phyloP scores from a whole-genome alignment of 2,888 invertebrate species.

The Tipula unca region DNA sequence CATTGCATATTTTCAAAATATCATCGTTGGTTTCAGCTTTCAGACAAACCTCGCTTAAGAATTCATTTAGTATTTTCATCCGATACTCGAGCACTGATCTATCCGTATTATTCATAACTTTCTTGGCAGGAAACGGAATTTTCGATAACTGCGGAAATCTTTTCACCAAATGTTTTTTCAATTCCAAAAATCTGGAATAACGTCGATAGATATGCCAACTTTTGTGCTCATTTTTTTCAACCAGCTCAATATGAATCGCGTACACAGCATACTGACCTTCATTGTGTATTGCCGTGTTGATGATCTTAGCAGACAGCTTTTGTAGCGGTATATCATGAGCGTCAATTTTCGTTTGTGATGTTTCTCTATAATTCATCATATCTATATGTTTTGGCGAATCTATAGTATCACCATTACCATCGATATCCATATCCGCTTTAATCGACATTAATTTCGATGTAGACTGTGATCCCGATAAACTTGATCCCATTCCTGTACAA shows the following conservation, averaged over 20 bases:
- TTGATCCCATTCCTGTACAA: constrained; percentile 26
- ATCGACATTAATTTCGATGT: constrained; percentile 2
- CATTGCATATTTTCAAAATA: constrained; percentile 43
- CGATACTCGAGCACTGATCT: constrained; percentile 74
- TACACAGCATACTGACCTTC: constrained; percentile 84
- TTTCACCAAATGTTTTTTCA: constrained; percentile 58
- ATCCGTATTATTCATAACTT: constrained; percentile 89
- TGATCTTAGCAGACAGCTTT: constrained; percentile 28
- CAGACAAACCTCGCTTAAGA: constrained; percentile 62
- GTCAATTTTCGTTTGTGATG: background rate
- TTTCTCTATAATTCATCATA: background rate
- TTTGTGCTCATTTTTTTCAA: constrained; percentile 56
- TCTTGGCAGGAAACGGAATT: constrained; percentile 82
- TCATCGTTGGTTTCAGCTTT: constrained; percentile 47
- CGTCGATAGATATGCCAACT: constrained; percentile 87
- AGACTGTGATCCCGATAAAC: constrained; percentile 14
- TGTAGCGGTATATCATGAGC: constrained; percentile 20
- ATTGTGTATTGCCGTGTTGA: constrained; percentile 44
- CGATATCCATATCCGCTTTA: background rate
- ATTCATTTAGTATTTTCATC: constrained; percentile 71
- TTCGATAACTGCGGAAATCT: constrained; percentile 57
- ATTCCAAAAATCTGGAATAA: constrained; percentile 89
- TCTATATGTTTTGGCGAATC: constrained; percentile 15
- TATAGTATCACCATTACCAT: background rate
- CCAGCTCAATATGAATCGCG: constrained; percentile 67